Evolutionary conservation across 2,888 invertebrate genomes (phyloP).

Genomic region (Pardosa pseudoannulata): DNA sequence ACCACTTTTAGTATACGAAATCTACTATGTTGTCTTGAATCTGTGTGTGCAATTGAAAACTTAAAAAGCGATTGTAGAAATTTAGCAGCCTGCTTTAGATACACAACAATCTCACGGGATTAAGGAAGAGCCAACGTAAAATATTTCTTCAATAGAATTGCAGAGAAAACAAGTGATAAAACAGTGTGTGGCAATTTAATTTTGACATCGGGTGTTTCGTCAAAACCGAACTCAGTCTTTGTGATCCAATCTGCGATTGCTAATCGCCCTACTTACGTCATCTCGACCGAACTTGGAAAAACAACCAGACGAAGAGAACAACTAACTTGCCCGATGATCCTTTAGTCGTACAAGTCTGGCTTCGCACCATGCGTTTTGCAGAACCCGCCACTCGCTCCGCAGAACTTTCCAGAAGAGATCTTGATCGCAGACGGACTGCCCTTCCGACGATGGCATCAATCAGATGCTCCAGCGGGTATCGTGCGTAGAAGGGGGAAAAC

Average conservation of each 20-base stretch:
- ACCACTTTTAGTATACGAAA: too few species aligned
- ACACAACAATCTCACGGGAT: too few species aligned
- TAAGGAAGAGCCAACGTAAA: too few species aligned
- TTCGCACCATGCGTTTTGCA: background rate
- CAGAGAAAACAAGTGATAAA: too few species aligned
- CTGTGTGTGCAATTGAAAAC: too few species aligned
- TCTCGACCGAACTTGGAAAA: background rate
- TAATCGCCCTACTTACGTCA: background rate
- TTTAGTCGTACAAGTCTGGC: background rate
- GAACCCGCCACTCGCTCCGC: background rate
- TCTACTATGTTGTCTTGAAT: too few species aligned
- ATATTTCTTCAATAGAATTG: too few species aligned
- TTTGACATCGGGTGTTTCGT: background rate
- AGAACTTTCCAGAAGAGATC: conserved; percentile 2
- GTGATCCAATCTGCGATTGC: background rate
- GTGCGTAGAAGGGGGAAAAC: background rate
- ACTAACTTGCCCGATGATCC: background rate
- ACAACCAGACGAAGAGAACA: background rate
- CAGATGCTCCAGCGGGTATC: background rate
- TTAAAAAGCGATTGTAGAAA: too few species aligned
- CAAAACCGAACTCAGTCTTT: background rate
- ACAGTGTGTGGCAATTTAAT: background rate
- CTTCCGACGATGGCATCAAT: background rate
- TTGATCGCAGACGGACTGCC: background rate
- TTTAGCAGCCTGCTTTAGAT: too few species aligned